A percentile compares a stretch with the other conserved stretches of the same genome.
Conservation (phyloP, 2,113 vertebrate genomes). For the Prunella himalayana region DNA sequence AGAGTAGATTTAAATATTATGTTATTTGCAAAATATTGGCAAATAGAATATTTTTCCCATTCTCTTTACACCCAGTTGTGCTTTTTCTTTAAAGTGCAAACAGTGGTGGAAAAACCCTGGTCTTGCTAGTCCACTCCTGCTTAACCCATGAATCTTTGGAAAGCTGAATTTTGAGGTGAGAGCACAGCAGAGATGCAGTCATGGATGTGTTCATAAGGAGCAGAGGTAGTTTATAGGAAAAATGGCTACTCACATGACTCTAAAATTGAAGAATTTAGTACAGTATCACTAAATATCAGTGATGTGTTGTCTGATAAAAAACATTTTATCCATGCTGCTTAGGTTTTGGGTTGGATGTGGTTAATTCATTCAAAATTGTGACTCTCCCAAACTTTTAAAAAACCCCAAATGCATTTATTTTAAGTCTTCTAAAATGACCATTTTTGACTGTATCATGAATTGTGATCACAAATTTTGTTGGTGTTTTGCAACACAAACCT, state of each 20-base stretch:
- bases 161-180: background rate
- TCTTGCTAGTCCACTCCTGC: background rate
- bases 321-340: background rate
- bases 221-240: background rate
- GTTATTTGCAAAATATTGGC: background rate
- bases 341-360: background rate
- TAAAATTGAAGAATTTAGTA: background rate
- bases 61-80: background rate
- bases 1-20: background rate
- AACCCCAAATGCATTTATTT: rapidly evolving
- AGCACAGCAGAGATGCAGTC: background rate
- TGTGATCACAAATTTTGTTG: background rate
- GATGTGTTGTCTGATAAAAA: background rate
- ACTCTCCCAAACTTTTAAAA: background rate
- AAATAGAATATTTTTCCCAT: rapidly evolving
- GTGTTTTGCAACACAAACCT: background rate
- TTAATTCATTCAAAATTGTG: background rate
- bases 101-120: rapidly evolving
- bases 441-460: background rate
- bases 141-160: background rate
- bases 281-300: background rate
- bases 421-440: background rate
- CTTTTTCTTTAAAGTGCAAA: background rate
- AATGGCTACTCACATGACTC: background rate
- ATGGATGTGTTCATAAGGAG: background rate